phyloP scores from a whole-genome alignment of 1,140 invertebrate species.

The Cherax destructor region DNA sequence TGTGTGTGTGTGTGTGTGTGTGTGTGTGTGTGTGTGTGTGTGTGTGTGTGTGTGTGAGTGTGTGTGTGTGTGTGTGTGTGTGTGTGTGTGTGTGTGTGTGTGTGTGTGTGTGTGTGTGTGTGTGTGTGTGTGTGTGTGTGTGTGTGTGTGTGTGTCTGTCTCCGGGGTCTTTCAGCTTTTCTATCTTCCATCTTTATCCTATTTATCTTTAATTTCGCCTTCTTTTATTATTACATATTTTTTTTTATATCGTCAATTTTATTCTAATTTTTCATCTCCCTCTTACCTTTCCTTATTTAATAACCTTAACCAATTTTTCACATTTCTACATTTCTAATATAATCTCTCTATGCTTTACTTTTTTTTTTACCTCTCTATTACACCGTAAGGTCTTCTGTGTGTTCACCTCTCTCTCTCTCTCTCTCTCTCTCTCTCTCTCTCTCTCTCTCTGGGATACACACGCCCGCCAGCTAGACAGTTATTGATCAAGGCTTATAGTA shows the following conservation, averaged over 20 bases:
- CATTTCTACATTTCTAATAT: no score
- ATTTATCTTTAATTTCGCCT: no score
- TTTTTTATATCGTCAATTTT: no score
- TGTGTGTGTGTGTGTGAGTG: neutral
- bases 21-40: no score
- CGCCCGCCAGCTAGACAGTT: neutral
- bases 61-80: slow-evolving; percentile 8
- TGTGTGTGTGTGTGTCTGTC: slow-evolving; percentile 20
- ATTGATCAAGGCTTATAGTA: neutral
- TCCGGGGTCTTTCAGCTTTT: neutral
- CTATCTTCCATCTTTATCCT: no score
- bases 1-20: neutral
- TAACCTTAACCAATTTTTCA: no score
- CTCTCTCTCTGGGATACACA: neutral
- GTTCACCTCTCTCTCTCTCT: neutral
- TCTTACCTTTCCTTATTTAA: no score
- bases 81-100: neutral
- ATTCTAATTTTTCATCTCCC: no score
- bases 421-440: slow-evolving; percentile 1
- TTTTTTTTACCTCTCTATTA: no score
- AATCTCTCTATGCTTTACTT: no score
- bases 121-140: neutral
- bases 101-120: no score
- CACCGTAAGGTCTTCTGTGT: neutral
- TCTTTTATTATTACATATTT: no score